Evolutionary conservation across 2,113 vertebrate species (phyloP).

Genomic region (Ailurus styani): DNA sequence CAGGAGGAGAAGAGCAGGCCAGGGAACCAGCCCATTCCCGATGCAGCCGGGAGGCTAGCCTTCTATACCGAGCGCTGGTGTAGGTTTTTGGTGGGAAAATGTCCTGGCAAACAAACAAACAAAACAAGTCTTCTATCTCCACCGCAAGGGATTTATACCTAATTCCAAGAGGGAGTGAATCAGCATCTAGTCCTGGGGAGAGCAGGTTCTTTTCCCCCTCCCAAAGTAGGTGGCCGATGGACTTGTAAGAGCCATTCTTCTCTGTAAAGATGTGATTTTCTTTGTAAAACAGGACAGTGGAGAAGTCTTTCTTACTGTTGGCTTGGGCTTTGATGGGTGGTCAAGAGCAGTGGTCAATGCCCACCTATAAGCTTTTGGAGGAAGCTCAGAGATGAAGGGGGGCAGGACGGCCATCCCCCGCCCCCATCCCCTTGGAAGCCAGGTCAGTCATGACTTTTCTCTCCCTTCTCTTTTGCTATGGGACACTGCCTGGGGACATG

Average conservation of each 20-base stretch:
- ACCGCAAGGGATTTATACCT: not conserved
- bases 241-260: not conserved
- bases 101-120: not conserved
- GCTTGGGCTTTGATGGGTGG: not conserved
- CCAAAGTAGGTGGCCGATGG: no score
- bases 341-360: not conserved
- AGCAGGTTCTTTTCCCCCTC: not conserved
- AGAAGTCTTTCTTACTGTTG: not conserved
- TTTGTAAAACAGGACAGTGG: not conserved
- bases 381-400: not conserved
- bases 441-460: not conserved
- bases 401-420: accelerated
- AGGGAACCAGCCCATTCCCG: not conserved
- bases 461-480: not conserved
- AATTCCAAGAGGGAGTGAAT: not conserved
- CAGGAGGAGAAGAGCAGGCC: not conserved
- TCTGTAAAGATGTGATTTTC: not conserved
- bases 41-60: accelerated
- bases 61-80: accelerated
- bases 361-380: not conserved
- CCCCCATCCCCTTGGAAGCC: not conserved
- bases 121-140: not conserved
- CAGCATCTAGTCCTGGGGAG: not conserved
- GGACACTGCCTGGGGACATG: not conserved
- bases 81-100: not conserved